Evolutionary conservation across 1,140 invertebrate species (phyloP), one percentile per base, ranked within the genome.

Genomic region (Eriocheir sinensis): DNA sequence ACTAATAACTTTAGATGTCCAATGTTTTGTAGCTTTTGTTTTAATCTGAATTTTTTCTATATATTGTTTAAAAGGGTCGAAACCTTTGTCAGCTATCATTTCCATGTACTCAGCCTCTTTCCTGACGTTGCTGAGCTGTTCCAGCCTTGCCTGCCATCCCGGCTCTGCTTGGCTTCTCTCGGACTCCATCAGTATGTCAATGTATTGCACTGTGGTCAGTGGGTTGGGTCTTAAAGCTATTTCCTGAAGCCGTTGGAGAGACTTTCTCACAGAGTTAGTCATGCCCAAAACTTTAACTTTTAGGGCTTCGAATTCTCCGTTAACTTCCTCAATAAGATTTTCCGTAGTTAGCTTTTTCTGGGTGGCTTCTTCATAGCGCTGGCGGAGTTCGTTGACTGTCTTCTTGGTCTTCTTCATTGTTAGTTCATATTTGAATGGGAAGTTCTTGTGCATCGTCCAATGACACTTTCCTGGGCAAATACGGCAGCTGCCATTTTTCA

Each of bases 221-320:
- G 72, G 90, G n/a, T 91, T 91, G 12, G 90, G 90, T 40, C 79
- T 91, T 4, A 91, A 36, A 80, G 90, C 90, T 40, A 91, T 91
- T 81, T 91, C 90, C 17, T 80, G 36, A 60, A 91, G 30, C 3
- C 90, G 30, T 32, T 79, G 32, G 0, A 91, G 72, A 30, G 38
- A 40, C n/a, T 21, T 91, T 30, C 72, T 80, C 72, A 80, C 90
- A 36, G 34, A 38, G n/a, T 91, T 36, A 21, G 72, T 91, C 60
- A 80, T 79, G 27, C 72, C 60, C 1, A 91, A 60, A 8, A 91
- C 90, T 32, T 91, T 80, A 21, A 80, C 2, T 15, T 79, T 60
- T 36, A 91, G 17, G n/a, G 90, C 60, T n/a, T 91, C n/a, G 80
- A 91, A 91, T 6, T 79, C 90, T 12, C 41, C 90, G 3, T 80